These are phyloP conservation scores for Diachrysia chrysitis DNA, from an alignment of 2,888 invertebrate species.

Conservation along the genomic window DNA sequence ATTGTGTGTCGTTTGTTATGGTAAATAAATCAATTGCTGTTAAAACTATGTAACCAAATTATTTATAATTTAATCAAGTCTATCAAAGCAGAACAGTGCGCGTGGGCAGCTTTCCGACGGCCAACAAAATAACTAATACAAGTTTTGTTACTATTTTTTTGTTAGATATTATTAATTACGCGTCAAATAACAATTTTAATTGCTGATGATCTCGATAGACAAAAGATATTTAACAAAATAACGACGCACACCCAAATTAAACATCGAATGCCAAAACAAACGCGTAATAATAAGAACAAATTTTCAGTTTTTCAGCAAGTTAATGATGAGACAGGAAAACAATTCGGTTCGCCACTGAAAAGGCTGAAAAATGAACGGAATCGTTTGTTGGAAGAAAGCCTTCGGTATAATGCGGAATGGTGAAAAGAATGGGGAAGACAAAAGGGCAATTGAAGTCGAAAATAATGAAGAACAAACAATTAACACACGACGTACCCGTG, in stretches of 20 bases:
- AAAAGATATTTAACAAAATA: slow-evolving; percentile 40
- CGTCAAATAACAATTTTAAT: slow-evolving; percentile 52
- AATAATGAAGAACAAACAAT: slow-evolving; percentile 89
- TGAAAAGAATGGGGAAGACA: slow-evolving; percentile 83
- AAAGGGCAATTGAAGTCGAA: slow-evolving; percentile 88
- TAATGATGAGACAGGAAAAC: slow-evolving; percentile 86
- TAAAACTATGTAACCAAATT: too few relatives aligned
- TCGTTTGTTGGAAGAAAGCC: slow-evolving; percentile 83
- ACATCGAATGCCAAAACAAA: slow-evolving; percentile 63
- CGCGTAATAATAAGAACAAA: slow-evolving; percentile 61
- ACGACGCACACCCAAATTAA: slow-evolving; percentile 52
- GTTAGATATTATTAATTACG: slow-evolving; percentile 26
- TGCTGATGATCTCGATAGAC: slow-evolving; percentile 45
- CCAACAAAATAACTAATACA: neutral
- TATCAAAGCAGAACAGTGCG: neutral
- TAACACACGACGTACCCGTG: slow-evolving; percentile 80
- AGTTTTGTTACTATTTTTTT: neutral
- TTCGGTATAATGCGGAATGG: slow-evolving; percentile 81
- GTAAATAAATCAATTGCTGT: too few relatives aligned
- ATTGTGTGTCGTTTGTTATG: too few relatives aligned
- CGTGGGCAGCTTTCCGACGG: neutral
- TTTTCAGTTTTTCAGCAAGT: slow-evolving; percentile 70
- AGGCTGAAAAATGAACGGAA: slow-evolving; percentile 84
- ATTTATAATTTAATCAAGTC: neutral
- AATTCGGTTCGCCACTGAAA: slow-evolving; percentile 81